Evolutionary conservation across 1,140 invertebrate genomes (phyloP), one percentile per base, ranked within the genome.

Genomic region (Orussus abietinus): DNA sequence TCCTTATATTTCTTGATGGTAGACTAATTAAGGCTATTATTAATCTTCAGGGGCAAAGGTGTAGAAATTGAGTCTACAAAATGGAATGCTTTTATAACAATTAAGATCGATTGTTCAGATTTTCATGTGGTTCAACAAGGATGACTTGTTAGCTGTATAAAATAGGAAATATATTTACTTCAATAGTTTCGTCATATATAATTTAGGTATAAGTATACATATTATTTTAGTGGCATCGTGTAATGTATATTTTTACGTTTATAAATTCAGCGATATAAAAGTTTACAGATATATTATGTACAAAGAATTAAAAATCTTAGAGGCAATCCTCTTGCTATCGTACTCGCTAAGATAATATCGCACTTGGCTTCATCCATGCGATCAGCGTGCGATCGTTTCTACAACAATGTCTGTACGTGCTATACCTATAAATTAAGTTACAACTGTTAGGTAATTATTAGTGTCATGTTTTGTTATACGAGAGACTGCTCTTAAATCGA

Each of bases 141-240:
- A n/a, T n/a, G n/a, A n/a, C n/a, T n/a, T n/a, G n/a, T n/a, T 3
- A 28, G 21, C 7, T 59, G 44, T 64, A 64, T 64, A 65, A 68
- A 69, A 69, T 69, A 68, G 47, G 61, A 68, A 69, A 66, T 66
- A 68, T 69, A 69, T 66, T 68, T 62, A 66, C 55, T 58, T 64
- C 48, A 47, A 58, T 63, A 59, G 51, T 53, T 53, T 57, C 55
- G n/a, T n/a, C n/a, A n/a, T n/a, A 51, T 57, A 67, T 69, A 70
- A 69, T 65, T 67, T 67, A 67, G 54, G n/a, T n/a, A 59, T 58
- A 66, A 58, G 56, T 64, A 62, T 68, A 65, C 49, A 63, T 59
- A 38, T 54, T 59, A 46, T 43, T n/a, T 57, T 60, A 53, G 47
- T 38, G 42, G 48, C 55, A 54, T 63, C 65, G 54, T 46, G 59